These are phyloP conservation scores for Troglohyphantes excavatus DNA, from an alignment of 2,888 invertebrate species.

Conservation along the genomic window DNA sequence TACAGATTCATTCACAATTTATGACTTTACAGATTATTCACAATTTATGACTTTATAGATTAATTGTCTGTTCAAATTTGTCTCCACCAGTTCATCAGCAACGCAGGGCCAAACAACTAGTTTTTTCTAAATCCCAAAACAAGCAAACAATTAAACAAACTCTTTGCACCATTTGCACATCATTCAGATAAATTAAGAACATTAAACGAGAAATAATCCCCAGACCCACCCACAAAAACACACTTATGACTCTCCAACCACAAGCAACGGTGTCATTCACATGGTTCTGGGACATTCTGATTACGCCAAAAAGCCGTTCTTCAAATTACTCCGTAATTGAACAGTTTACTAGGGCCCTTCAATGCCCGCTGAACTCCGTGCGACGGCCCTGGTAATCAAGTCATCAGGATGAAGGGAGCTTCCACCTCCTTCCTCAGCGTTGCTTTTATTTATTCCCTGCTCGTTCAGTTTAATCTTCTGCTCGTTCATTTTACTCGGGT, in stretches of 20 bases:
- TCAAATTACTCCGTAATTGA: constrained; percentile 37
- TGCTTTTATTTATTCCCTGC: constrained; percentile 7
- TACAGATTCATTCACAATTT: too few relatives aligned
- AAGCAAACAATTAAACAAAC: too few relatives aligned
- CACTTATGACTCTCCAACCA: background rate
- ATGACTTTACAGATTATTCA: too few relatives aligned
- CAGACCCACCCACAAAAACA: too few relatives aligned
- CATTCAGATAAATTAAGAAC: too few relatives aligned
- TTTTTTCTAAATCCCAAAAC: too few relatives aligned
- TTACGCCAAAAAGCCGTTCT: constrained; percentile 10
- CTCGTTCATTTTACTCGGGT: background rate
- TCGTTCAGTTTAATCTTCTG: background rate
- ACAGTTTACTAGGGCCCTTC: constrained; percentile 18
- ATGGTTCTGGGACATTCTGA: constrained; percentile 21
- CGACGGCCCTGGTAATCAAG: constrained; percentile 37
- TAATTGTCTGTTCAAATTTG: too few relatives aligned
- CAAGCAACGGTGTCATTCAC: constrained; percentile 14
- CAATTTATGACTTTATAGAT: too few relatives aligned
- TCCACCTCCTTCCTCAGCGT: constrained; percentile 23
- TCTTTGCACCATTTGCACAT: too few relatives aligned
- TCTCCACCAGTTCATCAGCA: too few relatives aligned
- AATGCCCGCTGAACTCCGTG: constrained; percentile 38
- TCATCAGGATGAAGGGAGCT: constrained; percentile 9
- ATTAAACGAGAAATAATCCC: too few relatives aligned
- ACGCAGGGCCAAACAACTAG: too few relatives aligned